Conservation (phyloP, 1,140 invertebrate genomes). For the Sipha flava region DNA sequence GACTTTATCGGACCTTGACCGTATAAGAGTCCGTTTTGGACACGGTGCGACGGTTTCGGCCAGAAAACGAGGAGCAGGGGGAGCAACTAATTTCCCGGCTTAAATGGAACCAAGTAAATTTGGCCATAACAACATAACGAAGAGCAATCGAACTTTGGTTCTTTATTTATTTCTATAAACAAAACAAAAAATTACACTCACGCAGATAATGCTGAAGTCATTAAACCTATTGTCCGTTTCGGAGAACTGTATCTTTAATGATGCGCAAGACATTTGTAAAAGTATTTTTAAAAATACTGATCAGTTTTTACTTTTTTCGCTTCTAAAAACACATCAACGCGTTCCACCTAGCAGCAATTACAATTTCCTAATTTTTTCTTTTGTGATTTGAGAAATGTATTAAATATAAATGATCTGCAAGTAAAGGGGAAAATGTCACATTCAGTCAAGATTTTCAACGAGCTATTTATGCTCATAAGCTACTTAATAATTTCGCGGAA, state of each 20-base stretch:
- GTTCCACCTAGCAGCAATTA: too few species aligned
- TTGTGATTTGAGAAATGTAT: too few species aligned
- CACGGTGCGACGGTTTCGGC: slow-evolving; percentile 4
- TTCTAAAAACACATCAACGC: background rate
- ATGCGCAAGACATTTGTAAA: background rate
- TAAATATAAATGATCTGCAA: too few species aligned
- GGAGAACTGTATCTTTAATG: background rate
- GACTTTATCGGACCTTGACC: slow-evolving; percentile 3
- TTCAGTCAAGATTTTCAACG: too few species aligned
- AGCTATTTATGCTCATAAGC: too few species aligned
- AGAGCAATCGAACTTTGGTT: background rate
- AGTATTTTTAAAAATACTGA: background rate
- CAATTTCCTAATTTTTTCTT: too few species aligned
- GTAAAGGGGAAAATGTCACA: too few species aligned
- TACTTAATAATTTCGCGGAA: too few species aligned
- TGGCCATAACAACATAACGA: background rate
- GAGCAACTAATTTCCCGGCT: slow-evolving; percentile 13
- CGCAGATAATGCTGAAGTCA: background rate
- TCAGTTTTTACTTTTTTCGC: background rate
- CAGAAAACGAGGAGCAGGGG: background rate
- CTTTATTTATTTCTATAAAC: background rate
- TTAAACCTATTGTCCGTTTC: background rate
- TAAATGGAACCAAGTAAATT: background rate
- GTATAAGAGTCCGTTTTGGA: background rate
- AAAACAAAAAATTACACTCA: background rate